Evolutionary conservation across 2,113 vertebrate species (phyloP).

Genomic region (Pungitius pungitius): DNA sequence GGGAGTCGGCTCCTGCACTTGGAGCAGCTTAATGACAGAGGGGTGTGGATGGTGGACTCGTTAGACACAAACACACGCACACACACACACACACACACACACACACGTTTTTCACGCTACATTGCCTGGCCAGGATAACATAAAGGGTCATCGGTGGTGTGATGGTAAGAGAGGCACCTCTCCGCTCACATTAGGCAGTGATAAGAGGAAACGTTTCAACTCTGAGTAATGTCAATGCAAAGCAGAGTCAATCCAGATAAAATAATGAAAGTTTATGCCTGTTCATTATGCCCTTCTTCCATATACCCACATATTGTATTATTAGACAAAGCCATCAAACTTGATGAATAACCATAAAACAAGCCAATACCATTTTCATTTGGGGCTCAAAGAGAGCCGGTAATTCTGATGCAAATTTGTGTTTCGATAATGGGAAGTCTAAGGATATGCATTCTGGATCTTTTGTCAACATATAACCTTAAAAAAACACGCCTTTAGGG

Average conservation of each 20-base stretch:
- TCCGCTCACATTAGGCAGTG: conserved; percentile 60
- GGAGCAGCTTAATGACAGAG: conserved; percentile 83
- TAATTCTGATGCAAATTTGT: conserved; percentile 51
- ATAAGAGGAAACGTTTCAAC: conserved; percentile 65
- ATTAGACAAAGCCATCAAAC: conserved; percentile 66
- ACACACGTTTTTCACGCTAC: conserved; percentile 79
- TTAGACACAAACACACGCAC: conserved; percentile 37
- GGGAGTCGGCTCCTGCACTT: conserved; percentile 63
- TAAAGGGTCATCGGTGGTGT: conserved; percentile 73
- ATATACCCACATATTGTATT: conserved; percentile 41
- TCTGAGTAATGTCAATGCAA: conserved; percentile 68
- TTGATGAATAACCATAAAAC: conserved; percentile 63
- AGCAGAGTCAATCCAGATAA: conserved; percentile 62
- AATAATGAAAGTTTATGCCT: conserved; percentile 67
- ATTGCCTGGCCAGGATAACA: conserved; percentile 78
- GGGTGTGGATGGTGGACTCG: conserved; percentile 76
- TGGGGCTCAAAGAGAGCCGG: conserved; percentile 38
- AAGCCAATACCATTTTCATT: conserved; percentile 42
- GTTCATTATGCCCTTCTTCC: conserved; percentile 59
- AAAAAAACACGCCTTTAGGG: conserved; percentile 8
- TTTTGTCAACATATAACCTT: conserved; percentile 2
- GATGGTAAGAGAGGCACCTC: conserved; percentile 68
- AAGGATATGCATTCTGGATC: background rate
- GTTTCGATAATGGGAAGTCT: conserved; percentile 38
- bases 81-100: conserved; percentile 25